These are phyloP conservation scores for Tiliacea aurago DNA, from an alignment of 2,888 invertebrate species.

Conservation along the genomic window DNA sequence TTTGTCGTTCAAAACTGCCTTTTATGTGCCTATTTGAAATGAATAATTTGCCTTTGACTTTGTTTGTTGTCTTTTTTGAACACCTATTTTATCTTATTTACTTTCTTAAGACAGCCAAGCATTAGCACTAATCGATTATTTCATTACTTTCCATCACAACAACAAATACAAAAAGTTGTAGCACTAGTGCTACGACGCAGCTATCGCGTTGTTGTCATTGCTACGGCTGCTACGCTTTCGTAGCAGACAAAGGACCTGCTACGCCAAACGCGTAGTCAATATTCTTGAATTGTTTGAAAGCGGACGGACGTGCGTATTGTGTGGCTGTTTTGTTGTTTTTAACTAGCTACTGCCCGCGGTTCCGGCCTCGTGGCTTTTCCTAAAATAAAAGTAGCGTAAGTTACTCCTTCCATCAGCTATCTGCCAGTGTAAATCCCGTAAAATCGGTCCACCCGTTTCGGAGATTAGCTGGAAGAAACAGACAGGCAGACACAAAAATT, in stretches of 20 bases:
- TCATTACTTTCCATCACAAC: background rate
- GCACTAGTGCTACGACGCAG: conserved; percentile 31
- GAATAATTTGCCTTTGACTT: background rate
- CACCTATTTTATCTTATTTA: background rate
- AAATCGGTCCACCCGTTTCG: too few relatives aligned
- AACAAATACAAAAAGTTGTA: conserved; percentile 22
- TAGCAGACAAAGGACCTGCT: conserved; percentile 46
- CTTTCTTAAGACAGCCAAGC: background rate
- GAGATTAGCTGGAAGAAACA: too few relatives aligned
- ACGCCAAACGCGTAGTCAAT: conserved; percentile 16
- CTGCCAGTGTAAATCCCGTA: too few relatives aligned
- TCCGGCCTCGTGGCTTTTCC: too few relatives aligned
- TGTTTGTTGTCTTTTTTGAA: background rate
- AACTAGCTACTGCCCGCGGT: too few relatives aligned
- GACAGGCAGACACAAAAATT: too few relatives aligned
- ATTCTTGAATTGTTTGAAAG: background rate
- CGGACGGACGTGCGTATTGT: background rate
- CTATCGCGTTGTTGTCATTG: background rate
- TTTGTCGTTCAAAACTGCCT: too few relatives aligned
- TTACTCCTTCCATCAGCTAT: too few relatives aligned
- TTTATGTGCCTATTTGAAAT: too few relatives aligned
- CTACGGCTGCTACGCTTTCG: conserved; percentile 45
- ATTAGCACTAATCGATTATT: background rate
- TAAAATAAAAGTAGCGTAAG: too few relatives aligned
- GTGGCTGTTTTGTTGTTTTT: background rate